Evolutionary conservation across 2,888 invertebrate species (phyloP).

Genomic region (Andrena flavipes): DNA sequence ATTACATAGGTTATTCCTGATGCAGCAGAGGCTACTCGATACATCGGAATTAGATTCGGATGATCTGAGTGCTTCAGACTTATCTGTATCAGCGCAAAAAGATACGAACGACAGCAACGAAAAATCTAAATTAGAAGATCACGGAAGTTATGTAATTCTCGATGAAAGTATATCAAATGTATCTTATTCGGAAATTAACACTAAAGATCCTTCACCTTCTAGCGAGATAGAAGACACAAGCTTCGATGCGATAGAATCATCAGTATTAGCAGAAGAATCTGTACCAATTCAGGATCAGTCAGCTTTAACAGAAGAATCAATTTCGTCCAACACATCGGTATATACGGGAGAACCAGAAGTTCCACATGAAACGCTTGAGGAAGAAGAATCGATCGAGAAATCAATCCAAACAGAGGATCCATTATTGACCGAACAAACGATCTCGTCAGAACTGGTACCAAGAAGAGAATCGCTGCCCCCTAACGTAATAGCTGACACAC

Average conservation of each 20-base stretch:
- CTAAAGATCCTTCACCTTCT: not conserved
- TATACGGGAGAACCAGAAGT: not conserved
- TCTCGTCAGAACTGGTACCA: not conserved
- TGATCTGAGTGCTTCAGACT: constrained; percentile 41
- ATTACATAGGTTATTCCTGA: constrained; percentile 14
- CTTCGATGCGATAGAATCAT: not conserved
- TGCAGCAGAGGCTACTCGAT: not conserved
- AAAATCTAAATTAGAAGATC: not conserved
- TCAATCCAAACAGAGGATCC: not conserved
- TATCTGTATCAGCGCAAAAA: not conserved
- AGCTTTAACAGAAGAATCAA: not conserved
- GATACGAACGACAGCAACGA: not conserved
- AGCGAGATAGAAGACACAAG: not conserved
- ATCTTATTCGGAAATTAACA: not conserved
- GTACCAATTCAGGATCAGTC: not conserved
- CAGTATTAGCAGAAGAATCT: not conserved
- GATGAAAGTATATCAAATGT: not conserved
- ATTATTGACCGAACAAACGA: not conserved
- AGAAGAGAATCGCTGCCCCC: not conserved
- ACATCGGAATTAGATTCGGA: constrained; percentile 55
- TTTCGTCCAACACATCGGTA: not conserved
- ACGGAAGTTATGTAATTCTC: not conserved
- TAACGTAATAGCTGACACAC: not conserved
- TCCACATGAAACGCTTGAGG: not conserved
- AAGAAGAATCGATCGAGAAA: not conserved